Evolutionary conservation across 2,113 vertebrate genomes (phyloP).

Genomic region (Neolamprologus ventralis): DNA sequence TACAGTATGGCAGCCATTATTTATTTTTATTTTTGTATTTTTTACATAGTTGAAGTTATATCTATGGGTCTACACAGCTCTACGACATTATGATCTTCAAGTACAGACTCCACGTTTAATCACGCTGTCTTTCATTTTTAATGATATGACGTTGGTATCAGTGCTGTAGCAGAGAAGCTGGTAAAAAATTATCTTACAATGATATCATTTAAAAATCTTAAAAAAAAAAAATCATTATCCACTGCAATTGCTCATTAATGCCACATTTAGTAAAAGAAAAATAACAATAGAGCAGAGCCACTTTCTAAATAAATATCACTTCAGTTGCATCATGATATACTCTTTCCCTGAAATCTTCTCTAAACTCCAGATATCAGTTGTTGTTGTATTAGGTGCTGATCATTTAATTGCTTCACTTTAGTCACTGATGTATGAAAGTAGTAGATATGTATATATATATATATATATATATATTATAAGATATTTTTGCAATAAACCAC

Average conservation of each 20-base stretch:
- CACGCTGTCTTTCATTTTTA: constrained; percentile 76
- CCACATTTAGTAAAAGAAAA: constrained; percentile 38
- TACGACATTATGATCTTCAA: constrained; percentile 61
- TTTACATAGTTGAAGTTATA: constrained; percentile 37
- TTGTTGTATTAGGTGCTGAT: constrained; percentile 69
- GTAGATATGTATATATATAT: neutral
- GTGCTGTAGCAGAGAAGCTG: constrained; percentile 53
- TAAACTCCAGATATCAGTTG: constrained; percentile 58
- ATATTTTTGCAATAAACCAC: constrained; percentile 15
- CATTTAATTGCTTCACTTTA: neutral
- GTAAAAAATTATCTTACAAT: constrained; percentile 53
- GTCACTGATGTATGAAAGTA: neutral
- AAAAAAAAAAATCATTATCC: constrained; percentile 44
- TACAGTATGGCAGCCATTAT: constrained; percentile 49
- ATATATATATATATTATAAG: neutral
- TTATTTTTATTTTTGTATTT: neutral
- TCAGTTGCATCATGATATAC: constrained; percentile 70
- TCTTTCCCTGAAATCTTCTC: constrained; percentile 92
- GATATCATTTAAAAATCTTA: constrained; percentile 48
- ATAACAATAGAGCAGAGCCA: constrained; percentile 33
- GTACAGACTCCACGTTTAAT: constrained; percentile 73
- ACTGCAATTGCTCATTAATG: constrained; percentile 32
- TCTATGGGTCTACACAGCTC: constrained; percentile 25
- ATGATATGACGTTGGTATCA: constrained; percentile 40
- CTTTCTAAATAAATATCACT: constrained; percentile 53